phyloP scores from a whole-genome alignment of 1,140 invertebrate species.

The Drosophila subobscura region DNA sequence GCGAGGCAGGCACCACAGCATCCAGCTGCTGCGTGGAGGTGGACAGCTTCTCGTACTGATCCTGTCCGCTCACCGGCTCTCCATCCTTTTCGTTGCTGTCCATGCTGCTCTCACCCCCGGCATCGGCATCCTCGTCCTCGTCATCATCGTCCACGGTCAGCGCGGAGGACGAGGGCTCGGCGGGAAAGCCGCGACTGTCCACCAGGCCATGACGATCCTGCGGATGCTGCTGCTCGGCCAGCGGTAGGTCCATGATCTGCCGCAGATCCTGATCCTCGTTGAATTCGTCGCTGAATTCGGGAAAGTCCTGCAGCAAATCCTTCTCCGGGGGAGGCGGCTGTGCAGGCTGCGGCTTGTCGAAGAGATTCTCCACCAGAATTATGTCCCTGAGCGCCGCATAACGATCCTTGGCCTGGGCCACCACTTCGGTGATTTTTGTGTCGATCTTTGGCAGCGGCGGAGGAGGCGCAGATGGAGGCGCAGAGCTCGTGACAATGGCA shows the following conservation, averaged over 20 bases:
- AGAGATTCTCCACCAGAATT: slow-evolving; percentile 86
- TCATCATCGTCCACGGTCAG: slow-evolving; percentile 77
- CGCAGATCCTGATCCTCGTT: slow-evolving; percentile 77
- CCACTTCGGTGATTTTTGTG: slow-evolving; percentile 83
- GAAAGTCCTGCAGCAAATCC: slow-evolving; percentile 73
- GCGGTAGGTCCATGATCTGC: slow-evolving; percentile 68
- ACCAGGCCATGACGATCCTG: slow-evolving; percentile 56
- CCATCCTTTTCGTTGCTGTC: slow-evolving; percentile 75
- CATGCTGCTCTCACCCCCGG: slow-evolving; percentile 68
- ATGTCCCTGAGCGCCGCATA: slow-evolving; percentile 90
- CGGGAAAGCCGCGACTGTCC: slow-evolving; percentile 70
- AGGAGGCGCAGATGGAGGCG: slow-evolving; percentile 3
- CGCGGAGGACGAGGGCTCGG: slow-evolving; percentile 74
- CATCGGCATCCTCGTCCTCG: slow-evolving; percentile 74
- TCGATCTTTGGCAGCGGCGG: slow-evolving; percentile 70
- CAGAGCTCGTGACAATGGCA: slow-evolving; percentile 8
- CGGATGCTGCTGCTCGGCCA: slow-evolving; percentile 35
- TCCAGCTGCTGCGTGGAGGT: slow-evolving; percentile 75
- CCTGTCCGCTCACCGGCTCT: slow-evolving; percentile 59
- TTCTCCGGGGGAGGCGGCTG: slow-evolving; percentile 30
- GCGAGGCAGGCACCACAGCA: slow-evolving; percentile 14
- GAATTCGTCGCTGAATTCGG: slow-evolving; percentile 77
- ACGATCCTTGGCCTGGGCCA: slow-evolving; percentile 86
- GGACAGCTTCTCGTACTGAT: slow-evolving; percentile 77
- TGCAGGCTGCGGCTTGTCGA: slow-evolving; percentile 84